Evolutionary conservation across 2,797 vertebrate species (phyloP), one percentile per base, ranked within the genome.

Genomic region (Myiothlypis chrysogaster): DNA sequence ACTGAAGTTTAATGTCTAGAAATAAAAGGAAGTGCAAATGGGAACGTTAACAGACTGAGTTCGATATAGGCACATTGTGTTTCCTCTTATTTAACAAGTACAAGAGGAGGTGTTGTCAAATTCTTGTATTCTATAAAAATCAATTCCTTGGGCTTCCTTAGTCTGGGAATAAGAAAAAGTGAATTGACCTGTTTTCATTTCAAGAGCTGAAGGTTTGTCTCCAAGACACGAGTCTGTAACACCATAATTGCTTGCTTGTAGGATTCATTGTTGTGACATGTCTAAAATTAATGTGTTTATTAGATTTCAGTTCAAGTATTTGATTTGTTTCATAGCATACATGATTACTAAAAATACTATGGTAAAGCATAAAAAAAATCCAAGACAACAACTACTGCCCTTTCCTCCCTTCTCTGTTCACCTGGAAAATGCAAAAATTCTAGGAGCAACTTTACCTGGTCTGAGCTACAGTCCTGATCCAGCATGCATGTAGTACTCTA

Each of bases 401-500:
- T 77, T 77, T 28, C 6, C 12, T 68, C n/a, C 50, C 5, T 61
- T 57, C 35, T 59, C 44, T n/a, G 43, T 28, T 44, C 25, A 47
- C 23, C 34, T 44, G 27, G 27, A 52, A 35, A 47, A 6, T 13
- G 35, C 53, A 66, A 37, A 61, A 76, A 25, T 25, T 75, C 34
- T 46, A 22, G 37, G 55, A 56, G 21, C 34, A 47, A 2, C 2
- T 1, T 46, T 56, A 17, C 24, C 21, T 46, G 22, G 6, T 30
- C 32, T 9, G 46, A 53, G 21, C 39, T 49, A 47, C 43, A 30
- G 25, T 3, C 3, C 43, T 8, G 25, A 46, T 44, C 25, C 27
- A 41, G 4, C 0, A 1, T 7, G 1, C 21, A 5, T 21, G 11
- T 32, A 60, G 56, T 30, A 24, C 27, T 41, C 61, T 34, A 3